Conservation (phyloP, 2,797 vertebrate genomes). For the Amniataba percoides region DNA sequence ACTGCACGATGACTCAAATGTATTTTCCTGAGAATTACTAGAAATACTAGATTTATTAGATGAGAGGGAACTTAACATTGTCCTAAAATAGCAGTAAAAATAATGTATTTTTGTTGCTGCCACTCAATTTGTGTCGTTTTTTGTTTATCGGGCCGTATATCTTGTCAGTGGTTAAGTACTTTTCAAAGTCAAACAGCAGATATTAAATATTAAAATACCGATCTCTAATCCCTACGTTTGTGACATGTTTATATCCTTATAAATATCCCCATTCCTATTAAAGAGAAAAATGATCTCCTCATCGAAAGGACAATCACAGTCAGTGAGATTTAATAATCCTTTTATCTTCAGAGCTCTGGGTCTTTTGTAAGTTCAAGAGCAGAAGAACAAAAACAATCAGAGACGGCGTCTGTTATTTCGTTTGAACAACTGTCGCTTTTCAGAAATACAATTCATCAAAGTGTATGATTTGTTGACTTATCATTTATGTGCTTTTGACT, state of each 20-base stretch:
- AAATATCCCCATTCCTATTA: not conserved
- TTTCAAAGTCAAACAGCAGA: slow-evolving; percentile 27
- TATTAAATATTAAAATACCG: slow-evolving; percentile 25
- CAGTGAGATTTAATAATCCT: slow-evolving; percentile 46
- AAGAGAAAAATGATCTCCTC: not conserved
- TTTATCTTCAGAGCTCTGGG: slow-evolving; percentile 33
- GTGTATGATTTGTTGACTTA: not conserved
- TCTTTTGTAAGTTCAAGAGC: slow-evolving; percentile 22
- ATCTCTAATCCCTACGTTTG: slow-evolving; percentile 26
- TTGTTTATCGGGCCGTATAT: slow-evolving; percentile 7
- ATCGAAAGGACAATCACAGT: slow-evolving; percentile 24
- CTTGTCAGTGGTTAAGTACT: not conserved
- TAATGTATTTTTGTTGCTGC: not conserved
- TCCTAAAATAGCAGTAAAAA: not conserved
- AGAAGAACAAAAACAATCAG: slow-evolving; percentile 23
- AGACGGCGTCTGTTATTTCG: slow-evolving; percentile 2
- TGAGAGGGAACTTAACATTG: not conserved
- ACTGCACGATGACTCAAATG: not conserved
- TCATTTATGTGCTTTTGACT: slow-evolving; percentile 15
- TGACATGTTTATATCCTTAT: slow-evolving; percentile 28
- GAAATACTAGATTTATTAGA: not conserved
- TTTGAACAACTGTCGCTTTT: slow-evolving; percentile 31
- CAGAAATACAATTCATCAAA: slow-evolving; percentile 32
- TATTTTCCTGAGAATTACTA: not conserved
- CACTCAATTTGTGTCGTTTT: not conserved